Conservation (phyloP, 2,888 invertebrate genomes). For the Hyles lineata region DNA sequence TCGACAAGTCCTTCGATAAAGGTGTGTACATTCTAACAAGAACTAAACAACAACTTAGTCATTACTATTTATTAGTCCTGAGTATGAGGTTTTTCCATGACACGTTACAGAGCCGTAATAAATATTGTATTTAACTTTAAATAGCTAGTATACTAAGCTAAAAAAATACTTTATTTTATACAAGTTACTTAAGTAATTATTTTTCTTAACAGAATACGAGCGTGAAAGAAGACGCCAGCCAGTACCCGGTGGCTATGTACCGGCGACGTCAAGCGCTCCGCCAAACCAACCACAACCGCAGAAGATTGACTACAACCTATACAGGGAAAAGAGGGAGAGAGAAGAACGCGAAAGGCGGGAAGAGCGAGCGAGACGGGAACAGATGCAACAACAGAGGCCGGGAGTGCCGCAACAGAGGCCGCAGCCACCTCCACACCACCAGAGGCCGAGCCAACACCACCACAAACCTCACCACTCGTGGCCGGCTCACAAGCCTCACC, state of each 20-base stretch:
- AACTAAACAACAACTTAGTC: no score
- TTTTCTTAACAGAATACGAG: constrained; percentile 68
- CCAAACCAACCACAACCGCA: constrained; percentile 74
- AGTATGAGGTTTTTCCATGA: no score
- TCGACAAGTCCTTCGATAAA: constrained; percentile 79
- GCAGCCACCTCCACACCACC: constrained; percentile 53
- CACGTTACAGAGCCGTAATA: no score
- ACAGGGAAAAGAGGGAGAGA: constrained; percentile 87
- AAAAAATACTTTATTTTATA: no score
- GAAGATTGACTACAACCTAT: constrained; percentile 85
- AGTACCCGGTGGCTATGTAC: constrained; percentile 75
- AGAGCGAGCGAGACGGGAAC: constrained; percentile 63
- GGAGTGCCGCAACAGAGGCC: constrained; percentile 56
- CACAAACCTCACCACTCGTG: constrained; percentile 66
- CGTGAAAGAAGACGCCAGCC: constrained; percentile 76
- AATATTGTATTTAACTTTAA: no score
- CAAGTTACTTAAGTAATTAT: no score
- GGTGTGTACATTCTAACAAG: constrained; percentile 50
- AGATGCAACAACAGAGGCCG: constrained; percentile 50
- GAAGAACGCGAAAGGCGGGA: constrained; percentile 82
- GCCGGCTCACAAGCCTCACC: constrained; percentile 70
- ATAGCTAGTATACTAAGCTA: no score
- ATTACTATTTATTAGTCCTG: no score
- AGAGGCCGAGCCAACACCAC: constrained; percentile 59
- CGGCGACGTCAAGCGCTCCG: constrained; percentile 63